Percentiles rank a stretch among this genome's conserved stretches.
Conservation (phyloP, 2,888 invertebrate genomes). For the Notocelia uddmanniana region DNA sequence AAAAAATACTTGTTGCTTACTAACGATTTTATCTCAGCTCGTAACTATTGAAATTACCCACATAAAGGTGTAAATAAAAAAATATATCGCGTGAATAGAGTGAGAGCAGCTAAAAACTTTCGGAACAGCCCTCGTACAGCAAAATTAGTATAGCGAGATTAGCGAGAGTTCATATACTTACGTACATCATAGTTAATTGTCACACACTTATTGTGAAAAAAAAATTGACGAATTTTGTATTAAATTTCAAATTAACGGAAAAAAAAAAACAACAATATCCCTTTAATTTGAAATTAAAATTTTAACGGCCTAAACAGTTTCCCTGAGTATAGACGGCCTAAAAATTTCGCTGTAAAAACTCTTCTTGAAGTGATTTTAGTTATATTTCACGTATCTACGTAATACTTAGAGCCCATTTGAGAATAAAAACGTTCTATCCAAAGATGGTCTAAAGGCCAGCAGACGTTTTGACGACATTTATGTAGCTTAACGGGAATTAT, state of each 20-base stretch:
- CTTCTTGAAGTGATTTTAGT: background rate
- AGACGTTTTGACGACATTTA: background rate
- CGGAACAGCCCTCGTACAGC: no score
- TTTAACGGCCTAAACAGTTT: background rate
- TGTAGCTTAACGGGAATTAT: background rate
- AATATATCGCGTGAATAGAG: no score
- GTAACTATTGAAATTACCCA: no score
- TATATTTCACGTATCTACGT: background rate
- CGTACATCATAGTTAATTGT: background rate
- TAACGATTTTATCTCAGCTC: no score
- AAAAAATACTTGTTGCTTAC: no score
- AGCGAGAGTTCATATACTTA: background rate
- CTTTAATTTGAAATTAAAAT: no score
- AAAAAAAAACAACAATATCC: no score
- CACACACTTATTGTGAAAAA: background rate
- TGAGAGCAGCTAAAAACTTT: no score
- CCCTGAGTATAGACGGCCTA: background rate
- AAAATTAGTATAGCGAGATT: background rate
- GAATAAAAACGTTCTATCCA: background rate
- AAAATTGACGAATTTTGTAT: no score
- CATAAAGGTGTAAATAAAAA: no score
- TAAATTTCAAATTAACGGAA: no score
- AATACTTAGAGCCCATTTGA: background rate
- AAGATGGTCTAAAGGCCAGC: background rate
- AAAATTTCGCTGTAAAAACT: background rate